Conservation (phyloP, 2,888 invertebrate genomes). For the Lepas anatifera region DNA sequence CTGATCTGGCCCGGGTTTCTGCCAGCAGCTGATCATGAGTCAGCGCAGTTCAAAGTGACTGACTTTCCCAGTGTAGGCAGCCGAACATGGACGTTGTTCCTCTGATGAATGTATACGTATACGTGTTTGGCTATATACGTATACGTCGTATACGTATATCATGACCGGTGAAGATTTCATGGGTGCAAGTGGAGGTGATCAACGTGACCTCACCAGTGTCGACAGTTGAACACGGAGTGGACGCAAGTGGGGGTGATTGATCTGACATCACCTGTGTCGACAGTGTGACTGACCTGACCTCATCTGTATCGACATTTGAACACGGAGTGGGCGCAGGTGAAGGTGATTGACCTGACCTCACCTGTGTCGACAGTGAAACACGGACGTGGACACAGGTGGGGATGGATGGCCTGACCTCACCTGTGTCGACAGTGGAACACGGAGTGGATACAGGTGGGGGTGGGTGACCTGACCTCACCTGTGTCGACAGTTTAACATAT, state of each 20-base stretch:
- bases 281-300: conserved; percentile 76
- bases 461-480: conserved; percentile 59
- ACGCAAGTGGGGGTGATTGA: conserved; percentile 98
- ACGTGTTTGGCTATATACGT: too few relatives aligned
- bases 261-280: conserved; percentile 36
- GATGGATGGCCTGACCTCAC: conserved; percentile 65
- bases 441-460: conserved; percentile 99
- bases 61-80: too few relatives aligned
- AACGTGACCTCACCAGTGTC: too few relatives aligned
- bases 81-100: too few relatives aligned
- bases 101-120: too few relatives aligned
- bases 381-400: conserved; percentile 99
- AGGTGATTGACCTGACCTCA: too few relatives aligned
- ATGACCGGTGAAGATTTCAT: background rate
- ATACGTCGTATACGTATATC: too few relatives aligned
- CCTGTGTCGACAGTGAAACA: conserved; percentile 59
- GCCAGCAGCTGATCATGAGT: too few relatives aligned
- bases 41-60: too few relatives aligned
- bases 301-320: background rate
- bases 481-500: conserved; percentile 73
- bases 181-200: background rate
- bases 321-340: background rate
- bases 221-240: too few relatives aligned
- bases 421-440: conserved; percentile 65
- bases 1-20: too few relatives aligned